phyloP scores from a whole-genome alignment of 2,113 vertebrate species.

The Neodontobutis hainanensis region DNA sequence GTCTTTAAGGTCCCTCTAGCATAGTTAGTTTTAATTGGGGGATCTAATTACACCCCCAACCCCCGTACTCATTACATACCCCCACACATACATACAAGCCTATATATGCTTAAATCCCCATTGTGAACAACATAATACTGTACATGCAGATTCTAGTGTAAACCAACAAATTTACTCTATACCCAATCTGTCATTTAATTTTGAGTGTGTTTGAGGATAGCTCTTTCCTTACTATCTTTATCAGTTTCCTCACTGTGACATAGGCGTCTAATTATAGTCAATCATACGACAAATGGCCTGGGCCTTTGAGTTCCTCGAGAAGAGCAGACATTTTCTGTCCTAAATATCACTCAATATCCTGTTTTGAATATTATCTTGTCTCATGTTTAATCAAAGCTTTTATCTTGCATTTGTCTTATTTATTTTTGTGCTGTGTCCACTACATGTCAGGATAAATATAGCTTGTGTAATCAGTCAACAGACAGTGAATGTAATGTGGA shows the following conservation, averaged over 20 bases:
- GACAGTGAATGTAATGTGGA: too few species aligned
- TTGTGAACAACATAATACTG: slow-evolving; percentile 1
- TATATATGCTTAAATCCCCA: slow-evolving; percentile 7
- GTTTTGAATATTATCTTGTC: slow-evolving; percentile 1
- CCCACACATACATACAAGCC: slow-evolving; percentile 5
- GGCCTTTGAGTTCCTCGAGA: slow-evolving; percentile 2
- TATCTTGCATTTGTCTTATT: too few species aligned
- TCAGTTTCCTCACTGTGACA: slow-evolving; percentile 35
- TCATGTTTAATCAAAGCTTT: too few species aligned
- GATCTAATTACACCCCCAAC: slow-evolving; percentile 25
- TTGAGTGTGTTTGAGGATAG: not conserved
- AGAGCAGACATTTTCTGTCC: slow-evolving; percentile 7
- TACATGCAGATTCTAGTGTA: not conserved
- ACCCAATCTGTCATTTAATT: too few species aligned
- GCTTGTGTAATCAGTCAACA: too few species aligned
- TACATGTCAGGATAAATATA: too few species aligned
- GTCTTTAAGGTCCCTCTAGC: slow-evolving; percentile 8
- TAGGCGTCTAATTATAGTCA: slow-evolving; percentile 52
- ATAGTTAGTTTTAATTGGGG: slow-evolving; percentile 4
- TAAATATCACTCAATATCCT: not conserved
- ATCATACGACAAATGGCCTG: slow-evolving; percentile 19
- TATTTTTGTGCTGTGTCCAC: too few species aligned
- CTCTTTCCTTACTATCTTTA: not conserved
- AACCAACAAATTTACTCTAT: too few species aligned
- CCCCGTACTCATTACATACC: not conserved